Evolutionary conservation across 1,140 invertebrate genomes (phyloP).

Genomic region (Papilio aristodemus): DNA sequence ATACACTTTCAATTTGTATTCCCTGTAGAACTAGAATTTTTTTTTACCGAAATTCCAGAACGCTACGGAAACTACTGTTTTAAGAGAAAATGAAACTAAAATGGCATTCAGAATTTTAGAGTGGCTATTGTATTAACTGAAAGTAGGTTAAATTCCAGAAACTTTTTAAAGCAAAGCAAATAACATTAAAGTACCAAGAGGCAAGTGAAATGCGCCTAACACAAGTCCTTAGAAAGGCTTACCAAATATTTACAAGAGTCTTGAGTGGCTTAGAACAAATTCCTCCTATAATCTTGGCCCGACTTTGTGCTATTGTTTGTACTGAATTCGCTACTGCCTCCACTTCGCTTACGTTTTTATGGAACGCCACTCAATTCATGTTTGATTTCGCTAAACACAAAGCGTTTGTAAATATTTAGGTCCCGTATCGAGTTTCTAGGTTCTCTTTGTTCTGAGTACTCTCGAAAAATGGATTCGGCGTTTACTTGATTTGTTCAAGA

Average conservation of each 20-base stretch:
- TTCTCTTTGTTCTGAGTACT: slow-evolving; percentile 56
- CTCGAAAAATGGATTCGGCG: slow-evolving; percentile 40
- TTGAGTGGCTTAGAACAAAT: slow-evolving; percentile 79
- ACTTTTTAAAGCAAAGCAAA: slow-evolving; percentile 52
- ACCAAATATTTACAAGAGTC: slow-evolving; percentile 76
- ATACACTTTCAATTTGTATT: not conserved
- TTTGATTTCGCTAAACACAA: slow-evolving; percentile 76
- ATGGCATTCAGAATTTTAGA: slow-evolving; percentile 23
- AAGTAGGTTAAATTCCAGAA: slow-evolving; percentile 35
- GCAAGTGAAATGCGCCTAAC: slow-evolving; percentile 63
- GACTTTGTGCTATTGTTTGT: slow-evolving; percentile 70
- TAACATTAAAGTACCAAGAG: slow-evolving; percentile 63
- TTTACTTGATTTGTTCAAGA: slow-evolving; percentile 17
- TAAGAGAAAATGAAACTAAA: slow-evolving; percentile 29
- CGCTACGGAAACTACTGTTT: slow-evolving; percentile 12
- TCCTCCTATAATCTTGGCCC: slow-evolving; percentile 69
- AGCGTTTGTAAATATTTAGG: slow-evolving; percentile 74
- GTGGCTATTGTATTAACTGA: slow-evolving; percentile 34
- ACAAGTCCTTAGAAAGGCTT: slow-evolving; percentile 65
- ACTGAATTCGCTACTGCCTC: slow-evolving; percentile 60
- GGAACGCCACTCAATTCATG: slow-evolving; percentile 67
- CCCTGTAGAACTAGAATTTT: slow-evolving; percentile 13
- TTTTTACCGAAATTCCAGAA: slow-evolving; percentile 25
- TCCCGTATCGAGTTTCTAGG: slow-evolving; percentile 68
- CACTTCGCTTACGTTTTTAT: slow-evolving; percentile 51